Conservation (phyloP, 2,888 invertebrate species). For the Halictus quadricinctus region DNA sequence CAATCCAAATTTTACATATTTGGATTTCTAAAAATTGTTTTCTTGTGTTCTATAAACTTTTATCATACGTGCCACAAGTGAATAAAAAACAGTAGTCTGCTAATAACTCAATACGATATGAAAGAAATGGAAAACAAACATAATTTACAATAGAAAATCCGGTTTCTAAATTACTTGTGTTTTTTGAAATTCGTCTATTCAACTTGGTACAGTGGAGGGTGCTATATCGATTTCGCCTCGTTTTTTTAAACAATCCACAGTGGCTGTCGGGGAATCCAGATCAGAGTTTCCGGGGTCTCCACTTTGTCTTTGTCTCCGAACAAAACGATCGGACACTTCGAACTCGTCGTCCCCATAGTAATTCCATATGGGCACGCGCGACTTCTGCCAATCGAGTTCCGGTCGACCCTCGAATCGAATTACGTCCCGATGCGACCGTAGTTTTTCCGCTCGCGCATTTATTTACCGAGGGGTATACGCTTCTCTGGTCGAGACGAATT, state of each 20-base stretch:
- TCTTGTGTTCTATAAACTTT: not conserved
- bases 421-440: conserved; percentile 48
- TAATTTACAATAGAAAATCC: not conserved
- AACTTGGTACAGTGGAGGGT: not conserved
- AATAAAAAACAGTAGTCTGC: too few species aligned
- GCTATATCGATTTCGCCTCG: not conserved
- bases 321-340: conserved; percentile 55
- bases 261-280: not conserved
- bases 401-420: conserved; percentile 58
- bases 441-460: conserved; percentile 58
- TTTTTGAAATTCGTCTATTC: not conserved
- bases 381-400: conserved; percentile 65
- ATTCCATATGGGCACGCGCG: conserved; percentile 60
- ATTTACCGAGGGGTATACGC: conserved; percentile 46
- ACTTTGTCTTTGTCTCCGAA: conserved; percentile 46
- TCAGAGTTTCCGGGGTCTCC: conserved; percentile 21
- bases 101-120: too few species aligned
- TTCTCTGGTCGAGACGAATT: not conserved
- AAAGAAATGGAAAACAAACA: not conserved
- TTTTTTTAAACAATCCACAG: conserved; percentile 8
- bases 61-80: not conserved
- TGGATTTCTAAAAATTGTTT: not conserved
- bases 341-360: conserved; percentile 54
- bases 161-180: not conserved
- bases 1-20: not conserved